Evolutionary conservation across 2,113 vertebrate genomes (phyloP).

Genomic region (Lasiurus cinereus): DNA sequence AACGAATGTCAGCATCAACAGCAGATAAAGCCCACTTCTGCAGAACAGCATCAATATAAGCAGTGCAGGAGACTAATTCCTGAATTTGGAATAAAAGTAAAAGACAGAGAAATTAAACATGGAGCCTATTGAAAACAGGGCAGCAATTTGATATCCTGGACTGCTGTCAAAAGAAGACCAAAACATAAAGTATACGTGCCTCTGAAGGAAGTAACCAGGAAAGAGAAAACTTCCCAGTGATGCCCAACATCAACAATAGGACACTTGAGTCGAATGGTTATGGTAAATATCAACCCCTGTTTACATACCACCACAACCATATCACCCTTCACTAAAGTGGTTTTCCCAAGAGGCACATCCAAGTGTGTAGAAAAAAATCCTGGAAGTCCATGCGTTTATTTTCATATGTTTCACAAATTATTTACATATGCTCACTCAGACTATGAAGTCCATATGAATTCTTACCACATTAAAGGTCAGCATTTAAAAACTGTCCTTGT

Average conservation of each 20-base stretch:
- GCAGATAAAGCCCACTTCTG: not conserved
- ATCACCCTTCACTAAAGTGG: slow-evolving; percentile 53
- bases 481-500: slow-evolving; percentile 65
- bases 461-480: slow-evolving; percentile 74
- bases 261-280: slow-evolving; percentile 17
- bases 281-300: slow-evolving; percentile 50
- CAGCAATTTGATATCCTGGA: slow-evolving; percentile 44
- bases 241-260: slow-evolving; percentile 63
- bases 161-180: slow-evolving; percentile 46
- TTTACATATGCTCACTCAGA: slow-evolving; percentile 79
- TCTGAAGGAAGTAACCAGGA: slow-evolving; percentile 47
- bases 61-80: not conserved
- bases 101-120: slow-evolving; percentile 58
- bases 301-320: slow-evolving; percentile 63
- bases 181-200: slow-evolving; percentile 50
- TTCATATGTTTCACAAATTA: slow-evolving; percentile 77
- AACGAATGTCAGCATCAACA: not conserved
- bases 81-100: slow-evolving; percentile 47
- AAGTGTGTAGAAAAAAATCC: slow-evolving; percentile 77
- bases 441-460: slow-evolving; percentile 76
- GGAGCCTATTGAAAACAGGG: slow-evolving; percentile 50
- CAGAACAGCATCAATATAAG: not conserved
- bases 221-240: slow-evolving; percentile 56
- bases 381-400: slow-evolving; percentile 75
- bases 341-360: slow-evolving; percentile 69